These are phyloP conservation scores for Noctua comes DNA, from an alignment of 2,888 invertebrate species.

Conservation along the genomic window DNA sequence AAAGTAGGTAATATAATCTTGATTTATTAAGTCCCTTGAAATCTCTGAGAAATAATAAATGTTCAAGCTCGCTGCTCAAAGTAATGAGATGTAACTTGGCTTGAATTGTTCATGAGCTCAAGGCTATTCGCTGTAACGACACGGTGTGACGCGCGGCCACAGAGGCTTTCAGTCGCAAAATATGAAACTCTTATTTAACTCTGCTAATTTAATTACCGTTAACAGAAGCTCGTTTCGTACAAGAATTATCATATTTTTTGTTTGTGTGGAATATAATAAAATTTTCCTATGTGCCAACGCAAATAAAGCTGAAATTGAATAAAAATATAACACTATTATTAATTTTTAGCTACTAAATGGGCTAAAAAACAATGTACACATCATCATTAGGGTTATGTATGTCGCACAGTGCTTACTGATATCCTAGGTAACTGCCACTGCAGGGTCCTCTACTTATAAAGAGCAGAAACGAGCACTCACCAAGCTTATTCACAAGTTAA, in stretches of 20 bases:
- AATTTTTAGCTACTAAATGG: neutral
- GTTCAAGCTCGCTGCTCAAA: conserved; percentile 48
- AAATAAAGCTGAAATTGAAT: neutral
- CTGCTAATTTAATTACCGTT: conserved; percentile 55
- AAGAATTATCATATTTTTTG: conserved; percentile 7
- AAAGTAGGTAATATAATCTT: conserved; percentile 42
- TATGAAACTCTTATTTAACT: conserved; percentile 39
- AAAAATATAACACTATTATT: neutral
- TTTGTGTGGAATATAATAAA: conserved; percentile 21
- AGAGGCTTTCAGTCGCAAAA: conserved; percentile 35
- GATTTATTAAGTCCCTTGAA: conserved; percentile 59
- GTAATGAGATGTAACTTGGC: conserved; percentile 65
- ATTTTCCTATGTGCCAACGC: neutral
- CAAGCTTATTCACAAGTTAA: too few relatives aligned
- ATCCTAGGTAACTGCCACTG: too few relatives aligned
- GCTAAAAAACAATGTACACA: neutral
- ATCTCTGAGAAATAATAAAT: conserved; percentile 69
- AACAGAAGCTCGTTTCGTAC: conserved; percentile 20
- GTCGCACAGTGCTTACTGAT: too few relatives aligned
- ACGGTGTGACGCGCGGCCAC: conserved; percentile 49
- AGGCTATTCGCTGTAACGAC: conserved; percentile 37
- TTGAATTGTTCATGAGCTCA: conserved; percentile 70
- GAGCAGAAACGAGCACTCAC: too few relatives aligned
- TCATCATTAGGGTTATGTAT: too few relatives aligned
- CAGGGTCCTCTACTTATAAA: too few relatives aligned